Evolutionary conservation across 2,113 vertebrate species (phyloP), one percentile per base, ranked within the genome.

Genomic region (Embiotoca jacksoni): DNA sequence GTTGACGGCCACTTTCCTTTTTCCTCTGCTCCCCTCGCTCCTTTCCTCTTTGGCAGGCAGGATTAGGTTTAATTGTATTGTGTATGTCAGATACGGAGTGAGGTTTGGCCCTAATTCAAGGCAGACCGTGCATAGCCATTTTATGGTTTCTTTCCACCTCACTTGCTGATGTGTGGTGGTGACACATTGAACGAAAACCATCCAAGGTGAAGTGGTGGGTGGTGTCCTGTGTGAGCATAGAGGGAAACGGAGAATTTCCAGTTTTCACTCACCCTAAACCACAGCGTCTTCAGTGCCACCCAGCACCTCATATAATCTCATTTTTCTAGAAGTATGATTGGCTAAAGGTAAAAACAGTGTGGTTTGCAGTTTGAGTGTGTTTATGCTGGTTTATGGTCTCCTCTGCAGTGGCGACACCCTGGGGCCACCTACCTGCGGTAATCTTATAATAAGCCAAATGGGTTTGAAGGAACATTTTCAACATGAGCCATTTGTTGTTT

Each of bases 1-100:
- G 84, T 81, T 82, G 75, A 89, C 44, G 67, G 59, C 68, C 72
- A 69, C 76, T 69, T 61, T 56, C 63, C 44, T 65, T 61, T 53
- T 76, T 35, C 11, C 66, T 41, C 35, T 39, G 1, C 33, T 70
- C 23, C 61, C 78, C 69, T 71, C n/a, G 3, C 64, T 56, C 5
- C 50, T 70, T 67, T 79, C 54, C 68, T 80, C 73, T 74, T 74
- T 86, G 85, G 81, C 89, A 87, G 86, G 82, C 81, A 39, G 89
- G 80, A 90, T 91, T 90, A 83, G 58, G 67, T 92, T 91, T 91
- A 90, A 92, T 90, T 90, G 85, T 88, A 88, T 93, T 86, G 78
- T 94, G 87, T 82, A 90, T 89, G 92, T 90, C 88, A 86, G 86
- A 85, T 85, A 88, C 77, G 62, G 80, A 88, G 73, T 89, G 90